Evolutionary conservation across 2,888 invertebrate genomes (phyloP), one percentile per base, ranked within the genome.

Genomic region (Rotaria sp.): DNA sequence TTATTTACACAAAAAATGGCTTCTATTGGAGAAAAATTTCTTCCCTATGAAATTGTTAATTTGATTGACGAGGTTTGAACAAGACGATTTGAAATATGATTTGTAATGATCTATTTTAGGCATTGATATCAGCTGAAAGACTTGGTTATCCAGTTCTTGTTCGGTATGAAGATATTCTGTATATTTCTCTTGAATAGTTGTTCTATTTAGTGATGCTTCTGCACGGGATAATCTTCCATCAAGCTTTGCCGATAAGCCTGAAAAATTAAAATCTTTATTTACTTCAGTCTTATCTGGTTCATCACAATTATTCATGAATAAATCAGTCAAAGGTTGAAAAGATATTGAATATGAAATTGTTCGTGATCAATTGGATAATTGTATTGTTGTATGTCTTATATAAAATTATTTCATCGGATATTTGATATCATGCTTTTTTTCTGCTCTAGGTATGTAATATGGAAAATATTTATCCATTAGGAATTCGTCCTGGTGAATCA

Each of bases 391-490:
- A 89, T 91, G 92, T 90, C 15, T 84, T 24, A 11, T n/a, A n/a
- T n/a, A n/a, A n/a, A n/a, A n/a, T n/a, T n/a, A n/a, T n/a, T 45
- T 21, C 84, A 8, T 84, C 50, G 11, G 11, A 13, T 48, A 55
- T 74, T 45, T 7, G 11, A 24, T n/a, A 11, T 52, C 24, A 10
- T 86, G 8, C n/a, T 86, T 85, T 88, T 18, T 87, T n/a, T n/a
- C n/a, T n/a, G n/a, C n/a, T n/a, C n/a, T n/a, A 92, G 93, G 97
- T 98, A 2, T 99, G 99, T 91, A 99, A 99, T 91, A 99, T 99
- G 99, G 99, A 99, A 92, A 99, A 99, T 92, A 94, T 99, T 0
- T 99, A 99, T 93, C 99, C 99, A 0, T 92, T 99, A 84, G 99
- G 97, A 55, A n/a, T n/a, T n/a, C n/a, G n/a, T n/a, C n/a, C n/a